Evolutionary conservation across 2,113 vertebrate species (phyloP), one percentile per base, ranked within the genome.

Genomic region (Promerops cafer): DNA sequence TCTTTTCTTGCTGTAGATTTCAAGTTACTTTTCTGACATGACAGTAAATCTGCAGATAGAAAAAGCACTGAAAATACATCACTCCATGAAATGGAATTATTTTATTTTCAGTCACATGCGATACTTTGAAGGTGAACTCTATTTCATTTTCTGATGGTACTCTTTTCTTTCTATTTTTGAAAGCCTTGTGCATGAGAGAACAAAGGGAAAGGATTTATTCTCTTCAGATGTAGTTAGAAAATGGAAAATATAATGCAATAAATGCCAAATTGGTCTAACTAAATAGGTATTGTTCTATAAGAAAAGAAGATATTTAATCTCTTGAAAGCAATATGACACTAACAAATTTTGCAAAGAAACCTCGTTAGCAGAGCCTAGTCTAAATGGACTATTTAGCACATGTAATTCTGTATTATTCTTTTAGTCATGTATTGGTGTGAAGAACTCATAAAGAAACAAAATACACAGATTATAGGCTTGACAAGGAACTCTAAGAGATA

Each of bases 1-100:
- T 10, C 66, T 93, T 72, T 68, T 40, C 23, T 87, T 80, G 30
- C 20, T 75, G 31, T 69, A 83, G 89, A 61, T 96, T 97, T 96
- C 69, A 96, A 85, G 66, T 89, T 94, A 89, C 44, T 95, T 95
- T 94, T 77, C 89, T 93, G 89, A 91, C 40, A 63, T 54, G 22
- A 80, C 81, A 84, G 54, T 97, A 97, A 94, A 96, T 91, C 65
- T 84, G 61, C 94, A 96, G 70, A 76, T 24, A 95, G 92, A 86
- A 96, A 97, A 96, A 74, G 16, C 65, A 89, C 63, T 94, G 90
- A 96, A 97, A 97, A 94, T 75, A 92, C 77, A 93, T 94, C 94
- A 94, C 54, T 96, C 72, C 63, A 68, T 95, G 71, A 97, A 97
- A 93, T 84, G 42, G 75, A 97, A 97, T 97, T 96, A 97, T 94